Evolutionary conservation across 2,888 invertebrate species (phyloP).

Genomic region (Peribatodes rhomboidaria): DNA sequence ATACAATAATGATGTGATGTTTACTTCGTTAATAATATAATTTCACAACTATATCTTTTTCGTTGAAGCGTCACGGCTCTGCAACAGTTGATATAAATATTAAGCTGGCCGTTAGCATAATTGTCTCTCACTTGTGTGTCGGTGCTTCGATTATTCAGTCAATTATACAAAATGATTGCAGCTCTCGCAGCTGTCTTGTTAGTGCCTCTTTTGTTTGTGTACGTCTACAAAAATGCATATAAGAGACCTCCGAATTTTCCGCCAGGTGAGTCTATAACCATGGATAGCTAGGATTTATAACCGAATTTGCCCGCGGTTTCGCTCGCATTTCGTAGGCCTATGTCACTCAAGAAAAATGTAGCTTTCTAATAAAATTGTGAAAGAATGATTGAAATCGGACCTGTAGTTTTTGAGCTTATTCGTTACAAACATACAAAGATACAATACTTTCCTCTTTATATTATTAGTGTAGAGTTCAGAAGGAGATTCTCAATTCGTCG

Average conservation of each 20-base stretch:
- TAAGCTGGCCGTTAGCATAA: not conserved
- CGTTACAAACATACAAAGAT: too few species aligned
- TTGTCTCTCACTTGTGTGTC: constrained; percentile 11
- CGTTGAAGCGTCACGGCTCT: not conserved
- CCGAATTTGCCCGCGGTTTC: too few species aligned
- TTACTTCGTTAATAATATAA: not conserved
- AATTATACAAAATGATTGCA: constrained; percentile 59
- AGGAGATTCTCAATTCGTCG: too few species aligned
- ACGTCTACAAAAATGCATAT: constrained; percentile 72
- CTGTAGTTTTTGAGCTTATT: too few species aligned
- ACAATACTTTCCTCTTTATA: too few species aligned
- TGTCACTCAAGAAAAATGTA: too few species aligned
- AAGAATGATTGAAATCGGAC: too few species aligned
- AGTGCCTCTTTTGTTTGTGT: constrained; percentile 61
- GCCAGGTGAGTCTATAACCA: constrained; percentile 86
- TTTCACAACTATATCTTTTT: constrained; percentile 4
- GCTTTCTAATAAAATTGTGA: too few species aligned
- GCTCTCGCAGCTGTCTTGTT: constrained; percentile 63
- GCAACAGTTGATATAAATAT: too few species aligned
- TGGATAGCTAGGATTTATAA: too few species aligned
- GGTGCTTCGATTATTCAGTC: constrained; percentile 21
- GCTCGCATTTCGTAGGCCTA: too few species aligned
- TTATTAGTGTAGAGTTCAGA: too few species aligned
- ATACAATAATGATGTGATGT: not conserved
- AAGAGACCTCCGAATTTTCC: constrained; percentile 84